phyloP scores from a whole-genome alignment of 2,113 vertebrate species.

The Solea senegalensis region DNA sequence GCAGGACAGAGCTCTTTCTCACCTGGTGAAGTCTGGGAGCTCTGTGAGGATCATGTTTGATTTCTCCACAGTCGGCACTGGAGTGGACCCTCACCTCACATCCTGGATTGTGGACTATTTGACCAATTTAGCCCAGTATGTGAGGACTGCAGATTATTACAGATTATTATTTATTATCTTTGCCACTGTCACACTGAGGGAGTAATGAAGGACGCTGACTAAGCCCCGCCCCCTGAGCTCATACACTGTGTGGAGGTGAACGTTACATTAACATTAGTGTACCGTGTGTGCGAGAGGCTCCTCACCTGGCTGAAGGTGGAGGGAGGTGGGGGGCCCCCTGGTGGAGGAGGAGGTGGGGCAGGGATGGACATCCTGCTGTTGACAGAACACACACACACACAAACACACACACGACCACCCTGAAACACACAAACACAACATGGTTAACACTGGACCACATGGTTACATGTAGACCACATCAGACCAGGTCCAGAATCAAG shows the following conservation, averaged over 20 bases:
- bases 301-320: conserved; percentile 71
- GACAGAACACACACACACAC: conserved; percentile 24
- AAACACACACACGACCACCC: conserved; percentile 32
- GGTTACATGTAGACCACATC: not conserved
- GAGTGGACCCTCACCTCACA: too few relatives aligned
- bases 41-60: too few relatives aligned
- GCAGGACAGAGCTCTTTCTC: too few relatives aligned
- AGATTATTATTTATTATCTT: too few relatives aligned
- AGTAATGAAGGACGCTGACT: too few relatives aligned
- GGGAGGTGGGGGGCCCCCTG: conserved; percentile 58
- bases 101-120: too few relatives aligned
- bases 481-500: not conserved
- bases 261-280: not conserved
- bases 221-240: too few relatives aligned
- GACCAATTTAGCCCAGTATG: too few relatives aligned
- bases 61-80: too few relatives aligned
- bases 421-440: conserved; percentile 4
- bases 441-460: not conserved
- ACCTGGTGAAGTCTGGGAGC: too few relatives aligned
- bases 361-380: conserved; percentile 67
- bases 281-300: not conserved
- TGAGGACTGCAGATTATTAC: too few relatives aligned
- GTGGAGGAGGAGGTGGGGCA: conserved; percentile 55
- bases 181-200: too few relatives aligned
- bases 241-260: not conserved